Conservation (phyloP, 2,797 vertebrate species). For the Mormyrops boulengeri region DNA sequence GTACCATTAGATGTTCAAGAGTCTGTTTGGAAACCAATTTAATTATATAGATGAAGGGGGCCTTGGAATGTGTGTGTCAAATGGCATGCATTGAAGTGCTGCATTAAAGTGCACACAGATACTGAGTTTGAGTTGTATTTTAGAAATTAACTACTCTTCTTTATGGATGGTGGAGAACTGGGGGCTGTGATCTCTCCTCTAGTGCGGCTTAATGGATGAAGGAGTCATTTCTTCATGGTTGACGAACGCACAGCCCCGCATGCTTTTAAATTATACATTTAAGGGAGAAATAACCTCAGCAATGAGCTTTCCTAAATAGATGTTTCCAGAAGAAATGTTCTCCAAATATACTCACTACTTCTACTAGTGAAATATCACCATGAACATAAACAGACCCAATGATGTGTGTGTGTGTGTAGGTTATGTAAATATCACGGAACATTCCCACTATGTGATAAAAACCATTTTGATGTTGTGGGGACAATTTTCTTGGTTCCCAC, state of each 20-base stretch:
- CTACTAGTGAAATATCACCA: neutral
- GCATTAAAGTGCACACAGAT: slow-evolving; percentile 5
- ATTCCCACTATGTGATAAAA: neutral
- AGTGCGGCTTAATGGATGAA: neutral
- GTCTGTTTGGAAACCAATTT: slow-evolving; percentile 7
- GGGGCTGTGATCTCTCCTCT: neutral
- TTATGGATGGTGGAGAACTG: slow-evolving; percentile 20
- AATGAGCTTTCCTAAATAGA: neutral
- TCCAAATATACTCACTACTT: neutral
- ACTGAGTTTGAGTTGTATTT: neutral
- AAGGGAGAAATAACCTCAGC: neutral
- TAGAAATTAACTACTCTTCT: slow-evolving; percentile 32
- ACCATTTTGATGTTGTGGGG: neutral
- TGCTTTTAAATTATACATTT: neutral
- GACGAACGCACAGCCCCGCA: neutral
- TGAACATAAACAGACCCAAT: neutral
- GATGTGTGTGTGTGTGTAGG: neutral
- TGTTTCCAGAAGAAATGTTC: neutral
- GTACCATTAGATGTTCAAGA: slow-evolving; percentile 7
- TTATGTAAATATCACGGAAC: neutral
- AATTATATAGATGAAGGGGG: slow-evolving; percentile 1
- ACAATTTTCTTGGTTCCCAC: neutral
- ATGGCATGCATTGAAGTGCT: neutral
- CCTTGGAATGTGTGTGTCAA: slow-evolving; percentile 7
- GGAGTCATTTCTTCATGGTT: neutral